Base-by-base conservation (phyloP, 1,140 invertebrate genomes). In the Ips nitidus region DNA sequence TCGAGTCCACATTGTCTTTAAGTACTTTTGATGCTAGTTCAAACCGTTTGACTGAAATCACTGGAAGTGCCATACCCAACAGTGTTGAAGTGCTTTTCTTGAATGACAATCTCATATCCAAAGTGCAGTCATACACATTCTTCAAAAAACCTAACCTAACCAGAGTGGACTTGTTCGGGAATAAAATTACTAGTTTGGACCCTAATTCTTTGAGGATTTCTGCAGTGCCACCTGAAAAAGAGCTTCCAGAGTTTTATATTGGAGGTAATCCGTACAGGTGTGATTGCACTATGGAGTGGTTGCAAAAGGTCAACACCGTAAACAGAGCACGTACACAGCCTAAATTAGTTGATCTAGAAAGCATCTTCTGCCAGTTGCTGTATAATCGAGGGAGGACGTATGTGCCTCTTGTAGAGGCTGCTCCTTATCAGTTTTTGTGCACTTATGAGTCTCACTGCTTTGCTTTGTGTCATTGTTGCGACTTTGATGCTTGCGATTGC, bases 401-500 rank as follows among this genome's bases (percentile, higher is more conserved):
- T 77, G 89, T 95, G 2, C 89, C 93, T 3, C 81, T 96, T 50
- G 88, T 94, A 52, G 90, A 94, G 81, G 91, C 91, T 4, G 88
- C 91, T 43, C 87, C 93, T 55, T 90, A 92, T 76, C 92, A 96
- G 77, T 96, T 96, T 80, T 85, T 97, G 42, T 97, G 94, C 82
- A 92, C 93, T 78, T 97, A 97, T 77, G 90, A 94, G 45, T 88
- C 90, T 53, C 94, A 96, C 74, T 97, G 94, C 80, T 94, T 94
- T 77, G 89, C 93, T 0, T 80, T 94, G 52, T 97, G 94, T 79
- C 92, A 95, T 73, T 97, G 94, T 81, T 97, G 94, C 80, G 94
- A 97, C 78, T 97, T 94, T 76, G 93, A 95, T 80, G 94, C 94
- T 38, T 97, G 94, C 80, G 91, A 97, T 79, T 97, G 94, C 83